Evolutionary conservation across 2,888 invertebrate species (phyloP).

Genomic region (Auanema freiburgensis): DNA sequence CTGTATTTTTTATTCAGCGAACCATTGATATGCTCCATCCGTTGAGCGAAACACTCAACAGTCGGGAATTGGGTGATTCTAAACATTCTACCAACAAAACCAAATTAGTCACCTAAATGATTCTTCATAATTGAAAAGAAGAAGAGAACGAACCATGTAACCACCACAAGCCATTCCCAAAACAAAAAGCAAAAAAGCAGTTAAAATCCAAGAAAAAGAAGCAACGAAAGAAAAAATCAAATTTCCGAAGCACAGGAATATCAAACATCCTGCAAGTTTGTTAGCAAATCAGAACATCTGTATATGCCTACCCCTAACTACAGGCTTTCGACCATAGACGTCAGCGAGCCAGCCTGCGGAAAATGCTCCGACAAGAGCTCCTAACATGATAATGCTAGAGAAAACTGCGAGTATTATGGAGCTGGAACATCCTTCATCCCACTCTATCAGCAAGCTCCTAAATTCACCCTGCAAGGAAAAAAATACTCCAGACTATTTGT

Average conservation of each 20-base stretch:
- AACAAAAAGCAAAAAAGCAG: slow-evolving; percentile 27
- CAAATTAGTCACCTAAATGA: slow-evolving; percentile 47
- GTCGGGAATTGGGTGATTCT: slow-evolving; percentile 42
- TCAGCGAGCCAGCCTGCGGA: slow-evolving; percentile 57
- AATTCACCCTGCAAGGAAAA: slow-evolving; percentile 25
- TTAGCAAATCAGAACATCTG: not conserved
- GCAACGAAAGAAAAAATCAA: slow-evolving; percentile 17
- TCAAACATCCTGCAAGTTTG: slow-evolving; percentile 37
- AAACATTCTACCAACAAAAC: slow-evolving; percentile 56
- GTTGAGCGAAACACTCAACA: slow-evolving; percentile 56
- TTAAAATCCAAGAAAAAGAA: slow-evolving; percentile 12
- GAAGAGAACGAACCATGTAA: slow-evolving; percentile 45
- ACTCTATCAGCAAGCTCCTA: slow-evolving; percentile 43
- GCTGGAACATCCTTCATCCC: slow-evolving; percentile 33
- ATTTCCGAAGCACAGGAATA: slow-evolving; percentile 34
- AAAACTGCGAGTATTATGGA: slow-evolving; percentile 21
- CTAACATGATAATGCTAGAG: slow-evolving; percentile 53
- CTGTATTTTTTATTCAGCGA: not conserved
- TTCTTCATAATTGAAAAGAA: not conserved
- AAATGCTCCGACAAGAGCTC: slow-evolving; percentile 56
- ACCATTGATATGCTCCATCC: slow-evolving; percentile 61
- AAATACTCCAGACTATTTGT: not conserved
- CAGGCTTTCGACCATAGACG: slow-evolving; percentile 56
- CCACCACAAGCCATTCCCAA: slow-evolving; percentile 46
- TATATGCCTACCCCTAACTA: slow-evolving; percentile 36